These are phyloP conservation scores for Habropoda laboriosa DNA, from an alignment of 1,140 invertebrate species.

Conservation along the genomic window DNA sequence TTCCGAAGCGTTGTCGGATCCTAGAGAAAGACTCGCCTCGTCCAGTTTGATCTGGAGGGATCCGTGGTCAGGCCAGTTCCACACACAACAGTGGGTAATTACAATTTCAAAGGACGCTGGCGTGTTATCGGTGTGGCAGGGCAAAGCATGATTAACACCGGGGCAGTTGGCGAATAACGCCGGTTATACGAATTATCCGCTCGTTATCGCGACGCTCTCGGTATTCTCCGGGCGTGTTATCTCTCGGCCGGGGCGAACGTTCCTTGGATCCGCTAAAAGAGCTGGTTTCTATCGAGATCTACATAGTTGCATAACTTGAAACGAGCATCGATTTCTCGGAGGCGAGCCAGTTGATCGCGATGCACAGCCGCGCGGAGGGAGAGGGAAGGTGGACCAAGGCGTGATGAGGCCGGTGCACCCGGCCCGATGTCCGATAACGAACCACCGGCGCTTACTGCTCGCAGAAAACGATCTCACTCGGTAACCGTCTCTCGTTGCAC, in stretches of 20 bases:
- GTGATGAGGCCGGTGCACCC: conserved; percentile 71
- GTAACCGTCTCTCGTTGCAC: conserved; percentile 28
- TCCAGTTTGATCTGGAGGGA: no score
- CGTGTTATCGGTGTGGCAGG: conserved; percentile 25
- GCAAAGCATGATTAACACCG: conserved; percentile 36
- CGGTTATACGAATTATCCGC: conserved; percentile 10
- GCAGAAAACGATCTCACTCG: conserved; percentile 53
- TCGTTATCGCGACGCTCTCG: conserved; percentile 30
- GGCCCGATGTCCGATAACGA: conserved; percentile 68
- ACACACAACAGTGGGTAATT: conserved; percentile 23
- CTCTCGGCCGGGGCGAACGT: conserved; percentile 5
- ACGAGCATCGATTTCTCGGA: conserved; percentile 61
- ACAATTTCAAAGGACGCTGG: conserved; percentile 30
- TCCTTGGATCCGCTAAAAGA: conserved; percentile 51
- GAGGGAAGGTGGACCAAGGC: conserved; percentile 47
- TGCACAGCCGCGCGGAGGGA: conserved; percentile 7
- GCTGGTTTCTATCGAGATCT: conserved; percentile 65
- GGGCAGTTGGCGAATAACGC: background rate
- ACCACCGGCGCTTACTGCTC: conserved; percentile 52
- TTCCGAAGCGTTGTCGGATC: background rate
- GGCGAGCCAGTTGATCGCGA: conserved; percentile 53
- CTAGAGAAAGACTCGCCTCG: background rate
- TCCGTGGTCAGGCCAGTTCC: background rate
- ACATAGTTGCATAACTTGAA: conserved; percentile 71
- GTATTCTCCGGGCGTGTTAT: conserved; percentile 28